Percentiles rank a stretch among this genome's conserved stretches.
phyloP scores from a whole-genome alignment of 2,888 invertebrate genomes.

The Crioceris asparagi region DNA sequence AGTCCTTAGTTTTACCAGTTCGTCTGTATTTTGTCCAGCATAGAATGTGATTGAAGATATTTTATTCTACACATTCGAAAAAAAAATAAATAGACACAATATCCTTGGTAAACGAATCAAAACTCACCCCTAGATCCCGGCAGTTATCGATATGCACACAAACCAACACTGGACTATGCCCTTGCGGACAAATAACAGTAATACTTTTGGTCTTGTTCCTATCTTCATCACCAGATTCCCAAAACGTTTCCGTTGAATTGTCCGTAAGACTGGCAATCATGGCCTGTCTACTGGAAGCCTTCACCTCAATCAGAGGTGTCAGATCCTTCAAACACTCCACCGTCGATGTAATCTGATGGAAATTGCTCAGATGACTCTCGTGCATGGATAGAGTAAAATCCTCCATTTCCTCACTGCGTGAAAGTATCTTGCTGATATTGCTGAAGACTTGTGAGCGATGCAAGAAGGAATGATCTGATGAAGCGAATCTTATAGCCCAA shows the following conservation, averaged over 20 bases:
- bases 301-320: slow-evolving; percentile 57
- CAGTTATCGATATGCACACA: slow-evolving; percentile 92
- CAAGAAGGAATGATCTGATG: slow-evolving; percentile 82
- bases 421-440: slow-evolving; percentile 90
- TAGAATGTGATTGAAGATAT: slow-evolving; percentile 76
- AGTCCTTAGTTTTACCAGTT: slow-evolving; percentile 66
- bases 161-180: slow-evolving; percentile 59
- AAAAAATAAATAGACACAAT: slow-evolving; percentile 5
- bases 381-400: slow-evolving; percentile 38
- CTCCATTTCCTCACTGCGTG: slow-evolving; percentile 78
- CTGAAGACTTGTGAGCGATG: slow-evolving; percentile 76
- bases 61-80: slow-evolving; percentile 59
- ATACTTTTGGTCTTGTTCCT: slow-evolving; percentile 83
- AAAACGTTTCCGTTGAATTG: slow-evolving; percentile 94
- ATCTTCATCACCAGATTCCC: slow-evolving; percentile 98
- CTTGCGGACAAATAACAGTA: slow-evolving; percentile 53
- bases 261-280: slow-evolving; percentile 90
- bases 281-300: slow-evolving; percentile 86
- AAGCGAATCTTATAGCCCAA: slow-evolving; percentile 83
- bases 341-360: slow-evolving; percentile 38
- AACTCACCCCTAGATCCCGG: slow-evolving; percentile 71
- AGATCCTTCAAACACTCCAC: slow-evolving; percentile 64
- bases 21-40: slow-evolving; percentile 72
- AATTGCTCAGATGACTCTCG: slow-evolving; percentile 29
- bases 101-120: too few relatives aligned